Conservation (phyloP, 2,113 vertebrate genomes). For the Mirza zaza region DNA sequence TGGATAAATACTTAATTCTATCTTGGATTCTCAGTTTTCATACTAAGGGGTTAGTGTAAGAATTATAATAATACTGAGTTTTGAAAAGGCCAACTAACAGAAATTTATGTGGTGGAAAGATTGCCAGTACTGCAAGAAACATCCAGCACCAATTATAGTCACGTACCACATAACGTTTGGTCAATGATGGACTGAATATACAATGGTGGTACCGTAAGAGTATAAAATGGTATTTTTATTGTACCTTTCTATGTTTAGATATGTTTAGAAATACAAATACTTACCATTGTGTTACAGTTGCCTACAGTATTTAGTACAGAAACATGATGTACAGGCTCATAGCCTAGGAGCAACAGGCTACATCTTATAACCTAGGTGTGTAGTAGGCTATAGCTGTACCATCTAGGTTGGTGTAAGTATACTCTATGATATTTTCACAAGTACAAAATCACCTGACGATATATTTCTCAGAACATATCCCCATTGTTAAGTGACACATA, state of each 20-base stretch:
- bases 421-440: not conserved
- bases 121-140: not conserved
- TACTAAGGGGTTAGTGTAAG: not conserved
- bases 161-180: not conserved
- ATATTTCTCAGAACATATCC: not conserved
- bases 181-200: not conserved
- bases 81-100: not conserved
- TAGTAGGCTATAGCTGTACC: not conserved
- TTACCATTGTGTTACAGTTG: not conserved
- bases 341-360: not conserved
- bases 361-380: not conserved
- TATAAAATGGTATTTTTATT: not conserved
- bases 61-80: not conserved
- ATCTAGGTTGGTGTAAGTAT: not conserved
- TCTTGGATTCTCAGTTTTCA: slow-evolving; percentile 12
- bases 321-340: not conserved
- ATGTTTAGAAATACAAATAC: not conserved
- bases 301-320: not conserved
- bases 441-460: not conserved
- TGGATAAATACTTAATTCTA: not conserved
- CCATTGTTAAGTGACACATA: not conserved
- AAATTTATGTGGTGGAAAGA: slow-evolving; percentile 32
- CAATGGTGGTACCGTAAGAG: not conserved
- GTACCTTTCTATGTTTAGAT: not conserved
- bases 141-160: not conserved